Conservation (phyloP, 2,113 vertebrate genomes). For the Pagrus major region DNA sequence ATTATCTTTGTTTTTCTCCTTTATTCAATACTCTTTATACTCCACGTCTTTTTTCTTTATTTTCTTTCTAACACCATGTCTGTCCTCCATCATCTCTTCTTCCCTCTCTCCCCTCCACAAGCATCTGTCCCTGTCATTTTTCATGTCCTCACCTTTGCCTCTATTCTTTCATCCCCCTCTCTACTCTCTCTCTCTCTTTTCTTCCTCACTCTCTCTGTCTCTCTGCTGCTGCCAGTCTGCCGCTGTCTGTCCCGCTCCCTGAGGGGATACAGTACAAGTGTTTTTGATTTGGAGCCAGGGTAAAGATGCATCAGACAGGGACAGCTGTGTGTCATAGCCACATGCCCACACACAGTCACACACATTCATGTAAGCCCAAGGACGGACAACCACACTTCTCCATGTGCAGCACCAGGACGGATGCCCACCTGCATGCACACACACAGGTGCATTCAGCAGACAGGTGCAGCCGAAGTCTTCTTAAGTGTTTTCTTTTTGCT, state of each 20-base stretch:
- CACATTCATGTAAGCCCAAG: neutral
- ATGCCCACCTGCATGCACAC: conserved; percentile 4
- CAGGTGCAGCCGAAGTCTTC: conserved; percentile 21
- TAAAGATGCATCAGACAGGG: conserved; percentile 71
- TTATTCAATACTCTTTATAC: neutral
- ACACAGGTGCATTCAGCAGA: conserved; percentile 10
- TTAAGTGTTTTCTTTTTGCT: conserved; percentile 37
- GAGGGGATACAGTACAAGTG: conserved; percentile 72
- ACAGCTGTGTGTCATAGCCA: conserved; percentile 58
- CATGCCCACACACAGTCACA: conserved; percentile 18
- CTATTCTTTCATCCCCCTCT: conserved; percentile 8
- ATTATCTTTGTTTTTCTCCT: neutral
- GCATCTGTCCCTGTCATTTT: conserved; percentile 15
- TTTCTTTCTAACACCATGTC: neutral
- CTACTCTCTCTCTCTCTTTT: neutral
- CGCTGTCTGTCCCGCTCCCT: conserved; percentile 55
- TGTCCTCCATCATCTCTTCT: neutral
- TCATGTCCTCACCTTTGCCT: conserved; percentile 33
- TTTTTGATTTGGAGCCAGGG: conserved; percentile 76
- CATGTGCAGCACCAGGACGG: too few relatives aligned
- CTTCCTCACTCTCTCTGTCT: neutral
- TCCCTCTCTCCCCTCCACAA: neutral
- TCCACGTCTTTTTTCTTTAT: neutral
- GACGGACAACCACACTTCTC: too few relatives aligned
- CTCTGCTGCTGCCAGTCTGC: conserved; percentile 56